Evolutionary conservation across 2,888 invertebrate species (phyloP), one percentile per base, ranked within the genome.

Genomic region (Calameuta pallipes): DNA sequence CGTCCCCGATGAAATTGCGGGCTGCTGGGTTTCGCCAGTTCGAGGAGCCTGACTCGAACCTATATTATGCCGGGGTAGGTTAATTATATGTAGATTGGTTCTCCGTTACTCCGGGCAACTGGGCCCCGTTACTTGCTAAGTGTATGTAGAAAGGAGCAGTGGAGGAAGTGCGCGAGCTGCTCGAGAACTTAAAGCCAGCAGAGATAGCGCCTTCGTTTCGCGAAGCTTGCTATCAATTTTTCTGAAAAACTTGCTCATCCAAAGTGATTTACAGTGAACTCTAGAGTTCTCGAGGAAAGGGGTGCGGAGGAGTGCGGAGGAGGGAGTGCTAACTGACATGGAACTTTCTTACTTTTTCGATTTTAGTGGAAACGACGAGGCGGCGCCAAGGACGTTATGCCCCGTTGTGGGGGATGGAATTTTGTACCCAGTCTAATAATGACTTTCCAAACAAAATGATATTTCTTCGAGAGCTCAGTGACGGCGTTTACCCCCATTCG

Each of bases 61-160:
- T 79, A 76, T 73, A 78, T 77, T 74, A 76, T 77, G 30, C 73
- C n/a, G 56, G 69, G 23, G n/a, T 31, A 71, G 75, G 80, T 82
- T 82, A 83, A 83, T 83, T 80, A 80, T 76, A 83, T 82, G 83
- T 68, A 82, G 81, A 83, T 83, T 78, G 82, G 80, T 78, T 75
- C 71, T 73, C 77, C 78, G 79, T 80, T 75, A 80, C 80, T 80
- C 79, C 74, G 68, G 74, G 70, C 41, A 56, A 56, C 15, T 23
- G 41, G 23, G 41, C 4, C 41, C 41, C 23, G 23, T 23, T 56
- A 56, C 41, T 56, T 56, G 41, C 41, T 56, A 33, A 69, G 23
- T 71, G 3, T 70, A 35, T n/a, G n/a, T 33, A 36, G 36, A 23
- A 74, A 35, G 30, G 30, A 35, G 36, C 74, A 30, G 23, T 1